Base-by-base conservation (phyloP, 2,888 invertebrate genomes). In the Trypoxylon attenuatum region DNA sequence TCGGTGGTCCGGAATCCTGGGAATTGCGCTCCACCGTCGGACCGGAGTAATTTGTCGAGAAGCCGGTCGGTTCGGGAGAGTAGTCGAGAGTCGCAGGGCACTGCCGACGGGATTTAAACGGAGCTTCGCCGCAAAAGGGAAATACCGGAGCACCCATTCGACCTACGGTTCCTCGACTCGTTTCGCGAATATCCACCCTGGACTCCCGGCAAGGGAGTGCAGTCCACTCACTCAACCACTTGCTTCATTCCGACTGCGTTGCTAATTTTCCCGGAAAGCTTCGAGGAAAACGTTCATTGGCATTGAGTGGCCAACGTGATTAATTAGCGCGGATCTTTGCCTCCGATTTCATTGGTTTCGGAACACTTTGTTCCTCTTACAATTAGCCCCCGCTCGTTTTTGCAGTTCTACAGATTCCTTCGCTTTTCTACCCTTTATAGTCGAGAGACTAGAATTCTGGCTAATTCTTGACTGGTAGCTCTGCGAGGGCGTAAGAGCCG, bases 11-110 rank as follows among this genome's bases (percentile, higher is more conserved):
- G 68, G 70, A 76, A 76, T 76, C 69, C 69, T 55, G 65, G 77
- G 70, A 71, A 72, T 76, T 70, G 74, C 74, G 57, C 62, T 64
- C n/a, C 13, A 60, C 70, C 74, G 69, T 75, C 64, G 77, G 74
- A 62, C 62, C 70, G 66, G 73, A 73, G 75, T 71, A 77, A 77
- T 77, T 77, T 77, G 77, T 77, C 77, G 75, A 65, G 69, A 62
- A 69, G 71, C 68, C 68, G 60, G 72, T 4, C 10, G 33, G n/a
- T n/a, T n/a, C n/a, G n/a, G n/a, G 64, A 64, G 69, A 66, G 69
- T 60, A 65, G 67, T 65, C 63, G n/a, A n/a, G 5, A 33, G n/a
- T 33, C n/a, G 68, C 61, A 66, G 62, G 63, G 70, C 60, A 52
- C 60, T 77, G 61, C 74, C 77, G 70, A 61, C 55, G 65, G 72